These are phyloP conservation scores for Sturnira hondurensis DNA, from an alignment of 2,113 vertebrate genomes.

Conservation along the genomic window DNA sequence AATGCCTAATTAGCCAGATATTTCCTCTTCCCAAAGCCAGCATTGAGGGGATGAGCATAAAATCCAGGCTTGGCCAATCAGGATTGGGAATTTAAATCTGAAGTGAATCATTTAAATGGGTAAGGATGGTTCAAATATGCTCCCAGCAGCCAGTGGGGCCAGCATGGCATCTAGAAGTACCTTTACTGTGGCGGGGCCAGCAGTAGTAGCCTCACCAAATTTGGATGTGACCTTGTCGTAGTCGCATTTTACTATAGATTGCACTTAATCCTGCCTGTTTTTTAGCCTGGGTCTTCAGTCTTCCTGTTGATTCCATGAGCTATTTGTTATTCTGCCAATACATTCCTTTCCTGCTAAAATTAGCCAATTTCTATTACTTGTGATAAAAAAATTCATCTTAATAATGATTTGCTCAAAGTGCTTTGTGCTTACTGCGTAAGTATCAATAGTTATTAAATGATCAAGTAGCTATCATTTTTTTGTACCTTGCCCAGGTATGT, in stretches of 20 bases:
- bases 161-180: background rate
- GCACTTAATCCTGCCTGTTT: background rate
- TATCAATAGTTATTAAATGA: background rate
- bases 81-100: background rate
- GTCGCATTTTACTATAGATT: background rate
- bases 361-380: conserved; percentile 25
- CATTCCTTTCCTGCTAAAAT: conserved; percentile 38
- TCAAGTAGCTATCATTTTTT: conserved; percentile 22
- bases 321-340: conserved; percentile 23
- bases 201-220: background rate
- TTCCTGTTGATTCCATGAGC: conserved; percentile 35
- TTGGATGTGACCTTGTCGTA: background rate
- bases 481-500: background rate
- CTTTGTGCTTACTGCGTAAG: background rate
- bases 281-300: background rate
- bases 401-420: conserved; percentile 9
- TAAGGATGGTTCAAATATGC: background rate
- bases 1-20: background rate
- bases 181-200: background rate
- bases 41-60: background rate
- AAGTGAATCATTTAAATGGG: background rate
- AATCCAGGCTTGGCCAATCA: background rate
- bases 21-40: background rate
- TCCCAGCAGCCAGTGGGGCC: background rate
- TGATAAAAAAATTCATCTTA: conserved; percentile 30